These are phyloP conservation scores for Pollenia labialis DNA, from an alignment of 2,888 invertebrate species.

Conservation along the genomic window DNA sequence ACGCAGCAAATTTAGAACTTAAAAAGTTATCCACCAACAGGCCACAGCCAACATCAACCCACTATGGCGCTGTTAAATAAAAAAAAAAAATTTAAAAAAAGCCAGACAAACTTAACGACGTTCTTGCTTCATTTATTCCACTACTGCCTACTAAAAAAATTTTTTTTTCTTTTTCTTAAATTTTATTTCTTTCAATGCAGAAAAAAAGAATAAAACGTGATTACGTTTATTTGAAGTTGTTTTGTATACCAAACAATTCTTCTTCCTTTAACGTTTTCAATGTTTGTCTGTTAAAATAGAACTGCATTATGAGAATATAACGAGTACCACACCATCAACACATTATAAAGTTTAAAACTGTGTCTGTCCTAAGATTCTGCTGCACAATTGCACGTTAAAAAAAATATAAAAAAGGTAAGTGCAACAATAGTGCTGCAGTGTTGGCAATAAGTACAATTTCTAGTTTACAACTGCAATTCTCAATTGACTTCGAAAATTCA, in stretches of 20 bases:
- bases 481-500: background rate
- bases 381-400: slow-evolving; percentile 17
- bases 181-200: slow-evolving; percentile 45
- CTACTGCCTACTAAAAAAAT: slow-evolving; percentile 47
- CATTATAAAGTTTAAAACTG: slow-evolving; percentile 66
- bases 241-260: slow-evolving; percentile 49
- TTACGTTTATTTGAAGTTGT: slow-evolving; percentile 52
- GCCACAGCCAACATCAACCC: slow-evolving; percentile 65
- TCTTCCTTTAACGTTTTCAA: slow-evolving; percentile 51
- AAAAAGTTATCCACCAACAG: slow-evolving; percentile 21
- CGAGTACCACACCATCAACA: slow-evolving; percentile 68
- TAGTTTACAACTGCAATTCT: slow-evolving; percentile 1
- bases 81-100: slow-evolving; percentile 17
- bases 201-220: slow-evolving; percentile 62
- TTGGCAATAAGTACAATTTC: slow-evolving; percentile 37
- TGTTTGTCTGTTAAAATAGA: slow-evolving; percentile 59
- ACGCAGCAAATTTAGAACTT: slow-evolving; percentile 38
- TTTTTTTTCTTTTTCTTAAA: slow-evolving; percentile 8
- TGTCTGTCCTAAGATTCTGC: slow-evolving; percentile 26
- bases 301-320: slow-evolving; percentile 52
- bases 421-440: slow-evolving; percentile 27
- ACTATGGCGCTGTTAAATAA: slow-evolving; percentile 67
- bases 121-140: background rate
- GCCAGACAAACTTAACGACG: slow-evolving; percentile 49
- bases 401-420: slow-evolving; percentile 10